These are phyloP conservation scores for Pectinophora gossypiella DNA, from an alignment of 1,140 invertebrate genomes.

Conservation along the genomic window DNA sequence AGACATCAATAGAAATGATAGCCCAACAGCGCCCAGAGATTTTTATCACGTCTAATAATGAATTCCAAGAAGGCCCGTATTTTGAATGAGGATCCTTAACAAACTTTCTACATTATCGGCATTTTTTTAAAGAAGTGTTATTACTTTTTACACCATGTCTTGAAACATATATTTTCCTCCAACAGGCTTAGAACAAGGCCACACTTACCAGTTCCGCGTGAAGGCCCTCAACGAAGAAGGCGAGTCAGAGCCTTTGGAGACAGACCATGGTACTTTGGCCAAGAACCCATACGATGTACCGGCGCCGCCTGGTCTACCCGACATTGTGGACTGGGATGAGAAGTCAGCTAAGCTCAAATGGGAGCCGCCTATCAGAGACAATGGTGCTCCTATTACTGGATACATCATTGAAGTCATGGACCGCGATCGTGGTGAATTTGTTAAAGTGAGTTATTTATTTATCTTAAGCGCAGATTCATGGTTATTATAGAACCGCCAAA, in stretches of 20 bases:
- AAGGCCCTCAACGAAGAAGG: conserved; percentile 97
- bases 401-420: conserved; percentile 89
- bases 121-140: too few relatives aligned
- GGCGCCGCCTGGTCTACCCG: conserved; percentile 91
- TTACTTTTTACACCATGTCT: too few relatives aligned
- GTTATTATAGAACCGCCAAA: too few relatives aligned
- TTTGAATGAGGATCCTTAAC: too few relatives aligned
- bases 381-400: conserved; percentile 95
- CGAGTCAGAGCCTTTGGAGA: conserved; percentile 94
- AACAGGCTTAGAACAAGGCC: conserved; percentile 89
- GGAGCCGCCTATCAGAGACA: conserved; percentile 96
- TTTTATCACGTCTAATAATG: too few relatives aligned
- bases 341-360: conserved; percentile 96
- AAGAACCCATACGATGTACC: conserved; percentile 98
- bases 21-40: too few relatives aligned
- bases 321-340: conserved; percentile 95
- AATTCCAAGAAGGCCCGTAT: too few relatives aligned
- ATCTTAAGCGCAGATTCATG: too few relatives aligned
- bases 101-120: too few relatives aligned
- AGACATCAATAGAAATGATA: too few relatives aligned
- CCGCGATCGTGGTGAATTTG: conserved; percentile 77
- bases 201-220: conserved; percentile 96
- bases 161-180: conserved; percentile 10
- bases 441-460: conserved; percentile 60
- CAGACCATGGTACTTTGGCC: conserved; percentile 89